A percentile compares a stretch with the other conserved stretches of the same genome.
phyloP scores from a whole-genome alignment of 1,140 invertebrate genomes.

The Gerris buenoi region DNA sequence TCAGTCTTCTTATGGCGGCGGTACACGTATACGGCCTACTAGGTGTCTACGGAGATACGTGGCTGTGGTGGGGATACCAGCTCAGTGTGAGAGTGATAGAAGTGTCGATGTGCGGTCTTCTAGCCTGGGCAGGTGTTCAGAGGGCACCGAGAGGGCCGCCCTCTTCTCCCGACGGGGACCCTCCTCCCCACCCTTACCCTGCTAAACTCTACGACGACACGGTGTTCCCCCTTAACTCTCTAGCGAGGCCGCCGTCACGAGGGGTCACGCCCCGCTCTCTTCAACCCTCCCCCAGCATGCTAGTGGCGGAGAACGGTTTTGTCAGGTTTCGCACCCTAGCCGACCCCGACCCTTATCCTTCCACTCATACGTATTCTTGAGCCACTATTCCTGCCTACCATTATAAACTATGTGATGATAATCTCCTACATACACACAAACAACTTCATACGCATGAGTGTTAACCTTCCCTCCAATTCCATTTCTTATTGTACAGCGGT shows the following conservation, averaged over 20 bases:
- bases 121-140: slow-evolving; percentile 58
- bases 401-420: background rate
- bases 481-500: too few relatives aligned
- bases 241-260: slow-evolving; percentile 5
- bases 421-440: background rate
- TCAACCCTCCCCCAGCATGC: slow-evolving; percentile 40
- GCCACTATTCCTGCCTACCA: background rate
- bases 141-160: slow-evolving; percentile 12
- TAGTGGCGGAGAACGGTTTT: slow-evolving; percentile 72
- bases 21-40: slow-evolving; percentile 72
- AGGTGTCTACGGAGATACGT: slow-evolving; percentile 44
- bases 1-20: slow-evolving; percentile 63
- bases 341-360: slow-evolving; percentile 5
- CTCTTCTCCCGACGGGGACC: slow-evolving; percentile 19
- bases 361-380: background rate
- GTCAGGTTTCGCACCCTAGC: slow-evolving; percentile 53
- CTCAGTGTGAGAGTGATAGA: slow-evolving; percentile 68
- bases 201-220: slow-evolving; percentile 59
- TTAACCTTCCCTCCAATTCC: background rate
- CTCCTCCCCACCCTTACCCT: slow-evolving; percentile 46
- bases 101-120: slow-evolving; percentile 60
- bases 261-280: slow-evolving; percentile 3
- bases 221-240: slow-evolving; percentile 33
- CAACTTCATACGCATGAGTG: background rate
- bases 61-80: slow-evolving; percentile 81